Evolutionary conservation across 2,888 invertebrate genomes (phyloP).

Genomic region (Diadegma fenestrale): DNA sequence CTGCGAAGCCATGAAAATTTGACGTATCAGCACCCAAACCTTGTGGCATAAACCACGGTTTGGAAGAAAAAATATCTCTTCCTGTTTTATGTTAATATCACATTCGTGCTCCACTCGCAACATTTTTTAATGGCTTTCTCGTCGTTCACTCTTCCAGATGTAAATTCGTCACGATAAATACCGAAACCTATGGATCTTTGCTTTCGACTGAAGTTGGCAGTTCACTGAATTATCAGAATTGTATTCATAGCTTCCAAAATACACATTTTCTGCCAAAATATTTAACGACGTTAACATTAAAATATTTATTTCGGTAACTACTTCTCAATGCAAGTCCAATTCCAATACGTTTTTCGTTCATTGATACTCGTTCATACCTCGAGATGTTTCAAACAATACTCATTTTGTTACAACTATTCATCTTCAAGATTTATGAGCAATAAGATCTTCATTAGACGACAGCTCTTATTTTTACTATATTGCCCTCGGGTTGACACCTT

Average conservation of each 20-base stretch:
- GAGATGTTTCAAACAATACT: background rate
- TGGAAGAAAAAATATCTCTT: constrained; percentile 75
- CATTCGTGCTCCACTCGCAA: constrained; percentile 75
- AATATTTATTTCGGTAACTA: background rate
- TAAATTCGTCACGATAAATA: constrained; percentile 25
- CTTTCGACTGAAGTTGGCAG: constrained; percentile 50
- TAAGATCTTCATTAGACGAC: constrained; percentile 7
- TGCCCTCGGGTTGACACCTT: constrained; percentile 4
- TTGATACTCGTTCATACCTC: background rate
- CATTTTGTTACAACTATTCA: background rate
- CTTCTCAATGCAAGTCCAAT: no score
- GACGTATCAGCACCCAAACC: constrained; percentile 68
- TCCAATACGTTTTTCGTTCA: background rate
- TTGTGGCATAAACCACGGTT: constrained; percentile 69
- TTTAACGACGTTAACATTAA: background rate
- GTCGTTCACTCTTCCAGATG: constrained; percentile 32
- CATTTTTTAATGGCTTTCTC: constrained; percentile 49
- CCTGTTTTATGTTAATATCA: constrained; percentile 72
- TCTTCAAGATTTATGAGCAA: constrained; percentile 8
- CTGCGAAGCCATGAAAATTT: constrained; percentile 78
- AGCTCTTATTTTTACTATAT: constrained; percentile 15
- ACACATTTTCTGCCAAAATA: background rate
- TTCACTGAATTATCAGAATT: constrained; percentile 13
- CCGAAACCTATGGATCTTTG: background rate
- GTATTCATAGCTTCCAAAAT: background rate